phyloP scores from a whole-genome alignment of 2,888 invertebrate genomes.

The Lottia scabra region DNA sequence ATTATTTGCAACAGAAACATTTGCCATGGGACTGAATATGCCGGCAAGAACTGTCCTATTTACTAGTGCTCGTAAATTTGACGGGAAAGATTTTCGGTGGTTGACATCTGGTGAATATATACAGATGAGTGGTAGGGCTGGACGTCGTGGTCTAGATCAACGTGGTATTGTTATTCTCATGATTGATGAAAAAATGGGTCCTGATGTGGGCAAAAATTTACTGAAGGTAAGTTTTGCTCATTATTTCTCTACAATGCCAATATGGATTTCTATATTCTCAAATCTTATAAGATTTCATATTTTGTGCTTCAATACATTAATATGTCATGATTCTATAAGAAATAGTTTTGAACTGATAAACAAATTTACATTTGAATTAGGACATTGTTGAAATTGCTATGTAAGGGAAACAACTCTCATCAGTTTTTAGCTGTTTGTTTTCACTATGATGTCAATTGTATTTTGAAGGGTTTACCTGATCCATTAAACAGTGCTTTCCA shows the following conservation, averaged over 20 bases:
- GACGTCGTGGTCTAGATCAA: conserved; percentile 95
- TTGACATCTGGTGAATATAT: conserved; percentile 98
- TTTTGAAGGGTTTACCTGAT: conserved; percentile 89
- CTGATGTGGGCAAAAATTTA: conserved; percentile 73
- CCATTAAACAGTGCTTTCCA: conserved; percentile 99
- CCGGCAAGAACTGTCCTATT: conserved; percentile 99
- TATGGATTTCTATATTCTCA: too few species aligned
- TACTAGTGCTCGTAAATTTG: conserved; percentile 94
- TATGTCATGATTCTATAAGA: too few species aligned
- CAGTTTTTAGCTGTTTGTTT: too few species aligned
- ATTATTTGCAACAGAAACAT: conserved; percentile 99
- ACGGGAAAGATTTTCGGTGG: conserved; percentile 95
- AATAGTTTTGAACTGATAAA: too few species aligned
- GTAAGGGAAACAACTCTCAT: too few species aligned
- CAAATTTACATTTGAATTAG: too few species aligned
- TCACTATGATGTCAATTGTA: too few species aligned
- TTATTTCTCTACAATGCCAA: too few species aligned
- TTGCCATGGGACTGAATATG: conserved; percentile 99
- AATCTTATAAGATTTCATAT: too few species aligned
- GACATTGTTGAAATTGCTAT: too few species aligned
- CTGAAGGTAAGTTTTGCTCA: conserved; percentile 74
- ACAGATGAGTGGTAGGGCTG: conserved; percentile 99
- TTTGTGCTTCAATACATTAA: too few species aligned
- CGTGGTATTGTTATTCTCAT: conserved; percentile 96
- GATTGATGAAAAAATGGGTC: conserved; percentile 93